Percentiles rank a stretch among this genome's conserved stretches.
Evolutionary conservation across 2,113 vertebrate species (phyloP).

Genomic region (Sphaerodactylus townsendi): DNA sequence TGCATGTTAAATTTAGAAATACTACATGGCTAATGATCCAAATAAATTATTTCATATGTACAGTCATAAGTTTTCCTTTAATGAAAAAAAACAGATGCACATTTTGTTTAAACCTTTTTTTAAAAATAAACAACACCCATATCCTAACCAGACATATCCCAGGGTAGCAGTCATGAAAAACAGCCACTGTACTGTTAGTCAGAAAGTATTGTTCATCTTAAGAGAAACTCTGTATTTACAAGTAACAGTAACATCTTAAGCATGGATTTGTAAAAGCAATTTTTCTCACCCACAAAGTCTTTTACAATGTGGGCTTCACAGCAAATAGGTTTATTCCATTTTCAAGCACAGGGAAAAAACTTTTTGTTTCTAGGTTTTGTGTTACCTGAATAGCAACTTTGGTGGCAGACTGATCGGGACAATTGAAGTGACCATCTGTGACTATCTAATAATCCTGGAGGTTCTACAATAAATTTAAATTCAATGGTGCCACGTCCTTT

Average conservation of each 20-base stretch:
- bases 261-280: slow-evolving; percentile 56
- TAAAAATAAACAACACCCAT: slow-evolving; percentile 30
- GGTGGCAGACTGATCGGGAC: slow-evolving; percentile 23
- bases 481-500: slow-evolving; percentile 13
- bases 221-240: slow-evolving; percentile 36
- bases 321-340: slow-evolving; percentile 38
- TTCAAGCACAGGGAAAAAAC: slow-evolving; percentile 45
- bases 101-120: slow-evolving; percentile 20
- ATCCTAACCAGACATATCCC: slow-evolving; percentile 13
- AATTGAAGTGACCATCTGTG: slow-evolving; percentile 52
- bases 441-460: slow-evolving; percentile 24
- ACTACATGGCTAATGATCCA: slow-evolving; percentile 5
- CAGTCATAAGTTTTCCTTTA: slow-evolving; percentile 50
- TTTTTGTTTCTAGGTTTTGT: slow-evolving; percentile 52
- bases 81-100: slow-evolving; percentile 42
- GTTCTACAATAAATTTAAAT: slow-evolving; percentile 38
- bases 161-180: slow-evolving; percentile 30
- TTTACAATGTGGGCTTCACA: slow-evolving; percentile 29
- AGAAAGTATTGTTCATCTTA: slow-evolving; percentile 48
- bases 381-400: slow-evolving; percentile 54
- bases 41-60: not conserved
- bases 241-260: slow-evolving; percentile 49
- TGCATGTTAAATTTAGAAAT: slow-evolving; percentile 18
- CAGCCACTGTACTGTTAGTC: slow-evolving; percentile 43
- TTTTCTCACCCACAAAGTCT: slow-evolving; percentile 51